phyloP scores from a whole-genome alignment of 1,140 invertebrate genomes.

The Leptoteleia sp. region DNA sequence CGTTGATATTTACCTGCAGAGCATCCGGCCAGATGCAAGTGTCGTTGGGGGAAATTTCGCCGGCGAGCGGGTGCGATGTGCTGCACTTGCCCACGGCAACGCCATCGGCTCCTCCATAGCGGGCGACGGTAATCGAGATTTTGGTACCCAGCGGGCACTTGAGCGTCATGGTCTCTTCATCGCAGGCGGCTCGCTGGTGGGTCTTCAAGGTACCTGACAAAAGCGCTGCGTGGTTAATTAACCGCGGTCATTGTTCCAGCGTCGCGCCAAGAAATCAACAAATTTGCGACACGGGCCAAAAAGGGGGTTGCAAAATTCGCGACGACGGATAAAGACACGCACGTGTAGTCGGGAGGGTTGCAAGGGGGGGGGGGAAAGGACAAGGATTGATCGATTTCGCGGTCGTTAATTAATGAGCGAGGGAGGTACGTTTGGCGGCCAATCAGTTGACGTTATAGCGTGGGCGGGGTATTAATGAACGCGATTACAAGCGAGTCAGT shows the following conservation, averaged over 20 bases:
- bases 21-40: constrained; percentile 82
- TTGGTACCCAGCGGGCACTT: constrained; percentile 92
- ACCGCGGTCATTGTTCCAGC: constrained; percentile 69
- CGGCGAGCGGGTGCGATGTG: constrained; percentile 70
- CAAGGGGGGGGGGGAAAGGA: constrained; percentile 59
- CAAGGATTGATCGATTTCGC: constrained; percentile 51
- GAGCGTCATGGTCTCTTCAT: constrained; percentile 91
- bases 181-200: constrained; percentile 92
- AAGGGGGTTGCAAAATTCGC: too few species aligned
- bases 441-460: constrained; percentile 51
- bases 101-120: constrained; percentile 82
- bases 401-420: constrained; percentile 57
- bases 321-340: too few species aligned
- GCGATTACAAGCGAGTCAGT: constrained; percentile 55
- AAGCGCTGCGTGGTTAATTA: constrained; percentile 85
- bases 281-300: background rate
- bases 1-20: constrained; percentile 85
- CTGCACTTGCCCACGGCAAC: constrained; percentile 77
- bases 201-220: constrained; percentile 93
- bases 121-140: constrained; percentile 92
- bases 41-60: constrained; percentile 73
- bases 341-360: too few species aligned
- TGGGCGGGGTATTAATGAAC: constrained; percentile 49
- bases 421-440: constrained; percentile 45
- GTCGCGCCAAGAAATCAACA: too few species aligned